Conservation (phyloP, 2,113 vertebrate genomes). For the Trochalopteron elliotii region DNA sequence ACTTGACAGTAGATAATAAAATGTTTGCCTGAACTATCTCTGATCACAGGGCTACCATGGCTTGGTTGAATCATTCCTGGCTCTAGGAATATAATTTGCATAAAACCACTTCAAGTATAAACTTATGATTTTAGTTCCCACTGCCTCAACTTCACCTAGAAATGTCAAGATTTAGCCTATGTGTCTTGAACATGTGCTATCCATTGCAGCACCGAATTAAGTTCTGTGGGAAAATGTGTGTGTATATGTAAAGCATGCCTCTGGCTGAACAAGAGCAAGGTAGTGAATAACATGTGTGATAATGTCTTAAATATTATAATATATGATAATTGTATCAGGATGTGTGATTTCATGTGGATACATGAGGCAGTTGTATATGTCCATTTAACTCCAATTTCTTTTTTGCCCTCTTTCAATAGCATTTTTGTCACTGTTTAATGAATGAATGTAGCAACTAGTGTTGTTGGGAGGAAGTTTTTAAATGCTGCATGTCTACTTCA, state of each 20-base stretch:
- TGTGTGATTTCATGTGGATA: neutral
- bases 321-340: neutral
- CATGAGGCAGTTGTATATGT: neutral
- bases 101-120: neutral
- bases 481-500: constrained; percentile 36
- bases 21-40: neutral
- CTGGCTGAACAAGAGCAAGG: neutral
- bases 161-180: neutral
- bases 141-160: neutral
- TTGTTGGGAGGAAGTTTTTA: constrained; percentile 39
- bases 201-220: neutral
- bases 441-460: constrained; percentile 25
- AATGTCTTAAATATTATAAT: neutral
- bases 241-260: neutral
- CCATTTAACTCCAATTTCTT: neutral
- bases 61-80: neutral
- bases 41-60: neutral
- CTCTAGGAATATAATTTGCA: neutral
- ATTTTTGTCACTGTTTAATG: constrained; percentile 52
- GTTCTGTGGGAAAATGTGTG: neutral
- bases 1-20: neutral
- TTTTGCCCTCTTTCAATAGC: constrained; percentile 4
- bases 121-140: neutral
- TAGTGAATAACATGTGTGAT: neutral
- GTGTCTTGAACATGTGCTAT: neutral